phyloP scores from a whole-genome alignment of 2,888 invertebrate genomes.

The Nesidiocoris tenuis region DNA sequence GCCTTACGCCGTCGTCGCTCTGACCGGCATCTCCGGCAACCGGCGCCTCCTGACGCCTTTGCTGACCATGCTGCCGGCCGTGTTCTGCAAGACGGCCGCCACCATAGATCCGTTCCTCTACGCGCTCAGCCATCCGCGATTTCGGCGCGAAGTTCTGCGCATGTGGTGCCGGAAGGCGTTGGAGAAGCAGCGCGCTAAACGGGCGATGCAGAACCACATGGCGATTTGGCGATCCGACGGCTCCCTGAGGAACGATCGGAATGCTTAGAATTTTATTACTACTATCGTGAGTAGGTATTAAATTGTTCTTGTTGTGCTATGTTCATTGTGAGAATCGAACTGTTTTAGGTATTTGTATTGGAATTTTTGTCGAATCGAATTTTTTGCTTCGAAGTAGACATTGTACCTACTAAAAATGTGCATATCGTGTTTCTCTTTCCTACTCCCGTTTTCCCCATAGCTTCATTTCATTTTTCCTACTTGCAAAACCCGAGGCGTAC shows the following conservation, averaged over 20 bases:
- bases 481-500: too few species aligned
- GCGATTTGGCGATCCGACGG: constrained; percentile 26
- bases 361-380: too few species aligned
- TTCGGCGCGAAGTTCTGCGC: constrained; percentile 29
- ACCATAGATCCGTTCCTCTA: constrained; percentile 80
- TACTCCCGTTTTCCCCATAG: too few species aligned
- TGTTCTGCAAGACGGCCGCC: constrained; percentile 78
- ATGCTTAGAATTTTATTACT: too few species aligned
- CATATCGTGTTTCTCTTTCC: too few species aligned
- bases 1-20: constrained; percentile 74
- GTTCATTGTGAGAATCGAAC: too few species aligned
- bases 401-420: too few species aligned
- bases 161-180: constrained; percentile 33
- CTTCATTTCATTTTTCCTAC: too few species aligned
- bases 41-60: constrained; percentile 67
- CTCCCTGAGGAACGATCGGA: background rate
- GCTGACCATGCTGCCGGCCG: constrained; percentile 72
- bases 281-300: too few species aligned
- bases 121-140: constrained; percentile 73
- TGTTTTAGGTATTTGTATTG: too few species aligned
- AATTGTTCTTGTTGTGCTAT: too few species aligned
- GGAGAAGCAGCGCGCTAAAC: constrained; percentile 1
- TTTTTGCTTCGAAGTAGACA: too few species aligned
- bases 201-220: constrained; percentile 1
- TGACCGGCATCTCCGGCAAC: constrained; percentile 64